Conservation (phyloP, 1,140 invertebrate species). For the Heliconius hermathena region DNA sequence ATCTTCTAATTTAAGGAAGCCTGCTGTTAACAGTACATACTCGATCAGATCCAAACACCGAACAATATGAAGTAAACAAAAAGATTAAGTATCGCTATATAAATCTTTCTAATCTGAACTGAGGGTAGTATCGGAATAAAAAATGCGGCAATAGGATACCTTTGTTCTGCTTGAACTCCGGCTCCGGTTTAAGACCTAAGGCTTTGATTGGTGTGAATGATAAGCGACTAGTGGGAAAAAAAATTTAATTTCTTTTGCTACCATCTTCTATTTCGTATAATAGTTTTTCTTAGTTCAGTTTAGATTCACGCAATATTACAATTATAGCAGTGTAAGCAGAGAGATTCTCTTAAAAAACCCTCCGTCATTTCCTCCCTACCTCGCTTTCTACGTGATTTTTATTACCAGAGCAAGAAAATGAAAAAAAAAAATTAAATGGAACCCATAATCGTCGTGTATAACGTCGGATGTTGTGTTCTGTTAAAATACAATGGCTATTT, state of each 20-base stretch:
- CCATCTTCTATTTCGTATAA: not conserved
- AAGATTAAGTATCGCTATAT: conserved; percentile 38
- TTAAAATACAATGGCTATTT: too few species aligned
- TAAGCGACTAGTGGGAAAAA: not conserved
- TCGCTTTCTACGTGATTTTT: too few species aligned
- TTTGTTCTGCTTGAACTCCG: conserved; percentile 55
- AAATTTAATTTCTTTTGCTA: too few species aligned
- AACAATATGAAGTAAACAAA: conserved; percentile 30
- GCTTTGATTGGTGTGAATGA: conserved; percentile 22
- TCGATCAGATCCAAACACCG: not conserved
- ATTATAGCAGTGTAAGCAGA: too few species aligned
- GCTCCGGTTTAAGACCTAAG: conserved; percentile 56
- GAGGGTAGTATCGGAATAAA: conserved; percentile 38
- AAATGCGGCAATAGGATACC: conserved; percentile 64
- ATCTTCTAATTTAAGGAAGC: too few species aligned
- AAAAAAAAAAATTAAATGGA: too few species aligned
- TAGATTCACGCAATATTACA: too few species aligned
- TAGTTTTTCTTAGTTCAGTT: not conserved
- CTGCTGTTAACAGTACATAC: not conserved
- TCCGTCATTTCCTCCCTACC: too few species aligned
- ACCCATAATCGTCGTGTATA: too few species aligned
- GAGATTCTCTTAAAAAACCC: too few species aligned
- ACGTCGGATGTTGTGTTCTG: too few species aligned
- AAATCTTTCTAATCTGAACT: conserved; percentile 44
- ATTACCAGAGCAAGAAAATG: too few species aligned